A percentile compares a stretch with the other conserved stretches of the same genome.
Conservation (phyloP, 1,140 invertebrate species). For the Apis laboriosa region DNA sequence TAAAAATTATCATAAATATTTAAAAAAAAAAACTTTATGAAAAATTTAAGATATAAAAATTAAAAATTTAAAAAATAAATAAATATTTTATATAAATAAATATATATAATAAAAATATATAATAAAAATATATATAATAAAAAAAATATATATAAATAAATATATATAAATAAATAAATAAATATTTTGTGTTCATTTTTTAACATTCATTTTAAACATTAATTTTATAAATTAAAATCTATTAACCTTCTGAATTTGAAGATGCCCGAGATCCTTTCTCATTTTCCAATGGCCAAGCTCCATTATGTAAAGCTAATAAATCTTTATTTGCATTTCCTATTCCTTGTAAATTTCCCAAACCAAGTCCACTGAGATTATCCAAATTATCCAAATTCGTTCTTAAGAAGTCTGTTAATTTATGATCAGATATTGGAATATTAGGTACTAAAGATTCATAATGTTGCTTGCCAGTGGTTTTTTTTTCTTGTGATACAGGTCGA, state of each 20-base stretch:
- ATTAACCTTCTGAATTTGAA: conserved; percentile 71
- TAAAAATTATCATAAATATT: too few relatives aligned
- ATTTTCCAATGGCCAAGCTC: conserved; percentile 82
- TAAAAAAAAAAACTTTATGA: too few relatives aligned
- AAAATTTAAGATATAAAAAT: too few relatives aligned
- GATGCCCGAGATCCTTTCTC: conserved; percentile 75
- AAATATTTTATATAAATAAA: too few relatives aligned
- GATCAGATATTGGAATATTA: conserved; percentile 80
- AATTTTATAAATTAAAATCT: background rate
- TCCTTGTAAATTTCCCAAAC: conserved; percentile 75
- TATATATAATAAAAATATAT: too few relatives aligned
- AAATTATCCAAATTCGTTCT: conserved; percentile 86
- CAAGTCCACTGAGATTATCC: conserved; percentile 82
- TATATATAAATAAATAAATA: background rate
- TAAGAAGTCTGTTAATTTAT: conserved; percentile 83
- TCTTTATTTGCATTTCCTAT: conserved; percentile 83
- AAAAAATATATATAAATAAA: too few relatives aligned
- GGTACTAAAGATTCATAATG: conserved; percentile 76
- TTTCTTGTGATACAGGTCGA: conserved; percentile 74
- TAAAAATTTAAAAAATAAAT: background rate
- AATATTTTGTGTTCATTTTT: background rate
- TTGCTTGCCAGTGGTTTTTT: conserved; percentile 73
- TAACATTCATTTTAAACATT: background rate
- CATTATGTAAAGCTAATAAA: conserved; percentile 86
- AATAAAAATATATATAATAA: too few relatives aligned